Evolutionary conservation across 2,113 vertebrate genomes (phyloP), one percentile per base, ranked within the genome.

Genomic region (Polypterus senegalus): DNA sequence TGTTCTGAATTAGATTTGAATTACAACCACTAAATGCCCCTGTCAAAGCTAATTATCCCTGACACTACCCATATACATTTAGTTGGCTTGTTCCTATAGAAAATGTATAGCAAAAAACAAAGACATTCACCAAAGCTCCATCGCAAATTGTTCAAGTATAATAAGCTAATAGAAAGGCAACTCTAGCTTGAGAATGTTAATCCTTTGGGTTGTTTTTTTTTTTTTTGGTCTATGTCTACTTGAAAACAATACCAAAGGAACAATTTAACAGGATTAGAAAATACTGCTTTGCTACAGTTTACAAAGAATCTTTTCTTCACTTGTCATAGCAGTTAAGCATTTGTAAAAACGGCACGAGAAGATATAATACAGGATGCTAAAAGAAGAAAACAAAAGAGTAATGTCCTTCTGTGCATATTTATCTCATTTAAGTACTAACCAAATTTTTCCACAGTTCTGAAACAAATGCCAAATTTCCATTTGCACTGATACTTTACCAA

Each of bases 1-100:
- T 97, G 94, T 97, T 97, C 93, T 93, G 96, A 94, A 97, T 97
- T 95, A 98, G 94, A 98, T 98, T 98, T 97, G 94, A 98, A 97
- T 97, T 98, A 97, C 96, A 97, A 91, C 93, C 92, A 77, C 96
- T 97, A 97, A 98, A 97, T 94, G 91, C 93, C 88, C 89, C 93
- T 97, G 96, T 97, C 96, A 97, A 81, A 90, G 83, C 82, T 88
- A 72, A 88, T 98, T 97, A 97, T 69, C 67, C 79, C 86, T 95
- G 96, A 98, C 89, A 92, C 85, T 97, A 83, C 77, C 91, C 96
- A 97, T 92, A 70, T 83, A 83, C 84, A 75, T 81, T 70, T 69
- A 77, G 79, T 85, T 82, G 83, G 87, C 86, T 84, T 73, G 63
- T 75, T 91, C 81, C 81, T 85, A 87, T 83, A 86, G 79, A 79